phyloP scores from a whole-genome alignment of 2,888 invertebrate genomes.

The Drosophila paramelanica region DNA sequence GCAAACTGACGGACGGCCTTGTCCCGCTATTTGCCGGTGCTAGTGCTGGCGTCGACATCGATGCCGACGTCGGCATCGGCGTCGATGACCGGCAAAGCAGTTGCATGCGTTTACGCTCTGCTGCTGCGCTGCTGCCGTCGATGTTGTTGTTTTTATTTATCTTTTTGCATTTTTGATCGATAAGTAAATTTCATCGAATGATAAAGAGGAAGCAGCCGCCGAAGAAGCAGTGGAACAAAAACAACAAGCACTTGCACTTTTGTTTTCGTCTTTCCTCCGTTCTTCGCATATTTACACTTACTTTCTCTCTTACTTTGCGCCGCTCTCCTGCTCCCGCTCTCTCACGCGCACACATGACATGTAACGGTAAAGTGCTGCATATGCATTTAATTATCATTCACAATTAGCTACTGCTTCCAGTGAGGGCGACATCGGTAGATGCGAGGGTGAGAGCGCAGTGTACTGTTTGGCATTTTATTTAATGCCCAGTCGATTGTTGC shows the following conservation, averaged over 20 bases:
- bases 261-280: conserved; percentile 24
- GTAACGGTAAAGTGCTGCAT: conserved; percentile 21
- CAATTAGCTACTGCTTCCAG: conserved; percentile 32
- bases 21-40: conserved; percentile 52
- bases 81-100: conserved; percentile 35
- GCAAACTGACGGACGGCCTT: conserved; percentile 46
- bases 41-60: conserved; percentile 14
- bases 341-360: conserved; percentile 4
- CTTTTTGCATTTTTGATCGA: conserved; percentile 21
- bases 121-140: conserved; percentile 4
- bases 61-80: conserved; percentile 6
- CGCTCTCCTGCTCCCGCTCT: not conserved
- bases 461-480: not conserved
- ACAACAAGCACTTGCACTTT: conserved; percentile 43
- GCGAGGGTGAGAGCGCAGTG: not conserved
- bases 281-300: conserved; percentile 15
- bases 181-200: conserved; percentile 43
- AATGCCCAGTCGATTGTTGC: conserved; percentile 17
- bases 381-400: conserved; percentile 51
- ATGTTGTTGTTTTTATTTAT: conserved; percentile 7
- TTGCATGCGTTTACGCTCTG: conserved; percentile 12
- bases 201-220: conserved; percentile 10
- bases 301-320: conserved; percentile 22
- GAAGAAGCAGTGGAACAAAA: not conserved
- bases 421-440: not conserved